These are phyloP conservation scores for Cossypha caffra DNA, from an alignment of 2,797 vertebrate genomes.

Conservation along the genomic window DNA sequence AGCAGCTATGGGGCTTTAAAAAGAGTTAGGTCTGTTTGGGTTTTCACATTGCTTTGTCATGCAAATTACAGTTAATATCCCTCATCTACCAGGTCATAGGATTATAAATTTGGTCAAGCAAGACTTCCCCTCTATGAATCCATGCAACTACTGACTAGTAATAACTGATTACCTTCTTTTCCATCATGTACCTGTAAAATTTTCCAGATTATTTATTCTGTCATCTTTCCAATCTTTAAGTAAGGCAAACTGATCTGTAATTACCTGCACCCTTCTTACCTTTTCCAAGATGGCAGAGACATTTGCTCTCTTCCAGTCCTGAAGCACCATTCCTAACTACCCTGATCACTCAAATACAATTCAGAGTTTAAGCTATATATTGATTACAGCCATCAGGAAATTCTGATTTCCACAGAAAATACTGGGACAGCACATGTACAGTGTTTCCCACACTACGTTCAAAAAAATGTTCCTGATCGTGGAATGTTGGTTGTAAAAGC, in stretches of 20 bases:
- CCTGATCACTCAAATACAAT: not conserved
- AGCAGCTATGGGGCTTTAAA: not conserved
- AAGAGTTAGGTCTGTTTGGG: not conserved
- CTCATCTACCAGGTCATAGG: not conserved
- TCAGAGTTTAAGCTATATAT: not conserved
- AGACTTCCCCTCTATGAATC: not conserved
- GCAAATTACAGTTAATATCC: not conserved
- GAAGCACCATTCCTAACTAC: not conserved
- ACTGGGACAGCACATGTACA: not conserved
- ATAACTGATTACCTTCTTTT: not conserved
- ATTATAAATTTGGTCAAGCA: not conserved
- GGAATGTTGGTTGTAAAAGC: not conserved
- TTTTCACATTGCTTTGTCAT: not conserved
- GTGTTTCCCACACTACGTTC: not conserved
- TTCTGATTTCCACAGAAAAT: not conserved
- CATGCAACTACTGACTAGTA: not conserved
- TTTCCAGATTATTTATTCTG: not conserved
- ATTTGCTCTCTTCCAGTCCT: not conserved
- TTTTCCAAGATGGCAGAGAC: not conserved
- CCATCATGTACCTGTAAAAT: not conserved
- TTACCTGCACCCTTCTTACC: not conserved
- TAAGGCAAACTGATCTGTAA: not conserved
- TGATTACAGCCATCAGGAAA: not conserved
- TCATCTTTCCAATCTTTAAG: not conserved
- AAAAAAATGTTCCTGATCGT: not conserved